Evolutionary conservation across 1,140 invertebrate genomes (phyloP).

Genomic region (Apis florea): DNA sequence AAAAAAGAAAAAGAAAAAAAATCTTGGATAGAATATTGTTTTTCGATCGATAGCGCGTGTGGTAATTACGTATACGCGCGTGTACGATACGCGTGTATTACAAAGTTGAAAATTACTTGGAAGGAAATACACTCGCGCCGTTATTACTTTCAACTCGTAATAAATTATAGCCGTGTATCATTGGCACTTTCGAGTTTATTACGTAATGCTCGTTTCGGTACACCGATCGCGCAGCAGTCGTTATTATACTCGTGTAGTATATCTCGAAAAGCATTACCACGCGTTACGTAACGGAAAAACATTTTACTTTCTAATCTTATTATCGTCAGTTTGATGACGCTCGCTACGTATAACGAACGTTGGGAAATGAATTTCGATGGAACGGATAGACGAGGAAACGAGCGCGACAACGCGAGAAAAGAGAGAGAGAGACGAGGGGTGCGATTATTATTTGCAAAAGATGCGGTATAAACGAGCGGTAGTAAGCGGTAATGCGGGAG

Average conservation of each 20-base stretch:
- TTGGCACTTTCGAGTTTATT: slow-evolving; percentile 31
- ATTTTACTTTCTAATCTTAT: slow-evolving; percentile 32
- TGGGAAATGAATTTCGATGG: neutral
- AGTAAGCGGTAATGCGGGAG: slow-evolving; percentile 61
- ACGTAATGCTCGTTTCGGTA: slow-evolving; percentile 27
- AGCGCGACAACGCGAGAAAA: neutral
- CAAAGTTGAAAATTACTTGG: no score
- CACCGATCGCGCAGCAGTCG: slow-evolving; percentile 4
- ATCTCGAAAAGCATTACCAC: neutral
- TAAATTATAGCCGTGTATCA: slow-evolving; percentile 24
- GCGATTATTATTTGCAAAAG: slow-evolving; percentile 63
- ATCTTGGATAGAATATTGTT: no score
- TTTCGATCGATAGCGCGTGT: no score
- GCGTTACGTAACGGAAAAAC: slow-evolving; percentile 12
- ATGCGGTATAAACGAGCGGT: slow-evolving; percentile 41
- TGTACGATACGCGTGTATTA: neutral
- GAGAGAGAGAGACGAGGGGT: neutral
- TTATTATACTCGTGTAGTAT: slow-evolving; percentile 27
- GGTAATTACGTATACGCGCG: neutral
- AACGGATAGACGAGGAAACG: slow-evolving; percentile 14
- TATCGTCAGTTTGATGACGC: neutral
- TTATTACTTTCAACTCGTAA: slow-evolving; percentile 9
- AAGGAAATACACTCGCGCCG: neutral
- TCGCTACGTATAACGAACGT: neutral
- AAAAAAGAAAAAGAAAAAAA: no score